Evolutionary conservation across 2,888 invertebrate genomes (phyloP), one percentile per base, ranked within the genome.

Genomic region (Diarsia brunnea): DNA sequence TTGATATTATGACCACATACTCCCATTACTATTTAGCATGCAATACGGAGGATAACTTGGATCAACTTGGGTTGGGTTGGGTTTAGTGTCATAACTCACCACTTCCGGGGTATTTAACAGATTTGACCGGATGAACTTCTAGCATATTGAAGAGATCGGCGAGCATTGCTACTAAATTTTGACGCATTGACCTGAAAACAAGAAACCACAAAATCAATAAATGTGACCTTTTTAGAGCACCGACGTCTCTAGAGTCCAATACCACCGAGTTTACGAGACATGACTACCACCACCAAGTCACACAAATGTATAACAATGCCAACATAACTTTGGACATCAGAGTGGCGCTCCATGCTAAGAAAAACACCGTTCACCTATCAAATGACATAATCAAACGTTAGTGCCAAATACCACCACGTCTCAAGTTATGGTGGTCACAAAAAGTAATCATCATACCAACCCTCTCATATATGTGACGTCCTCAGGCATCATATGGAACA

Each of bases 401-500:
- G n/a, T n/a, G n/a, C n/a, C 27, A 19, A 19, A 31, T 60, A 11
- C 43, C 14, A 63, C 43, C n/a, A 8, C 14, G 4, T 43, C n/a
- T 63, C 43, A 43, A 63, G n/a, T 63, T 63, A n/a, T 2, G 7
- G n/a, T 43, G 8, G 14, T n/a, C 43, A 63, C n/a, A n/a, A 61
- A 5, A 55, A 21, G 11, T 14, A 19, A 14, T 12, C 45, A 53
- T 63, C 5, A 45, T 69, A 93, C 96, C 94, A 92, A 98, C 98
- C 98, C 98, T 94, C 98, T 97, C 97, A 99, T 98, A 92, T 99
- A 99, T 58, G 99, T 98, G 87, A 99, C 98, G 94, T 99, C 99
- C 94, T 99, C 99, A n/a, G 99, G 98, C 95, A 98, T 97, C 97
- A 99, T 98, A 95, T 99, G 99, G 97, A 99, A 99, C 93, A 98